These are phyloP conservation scores for Euproctis similis DNA, from an alignment of 2,888 invertebrate genomes.

Conservation along the genomic window DNA sequence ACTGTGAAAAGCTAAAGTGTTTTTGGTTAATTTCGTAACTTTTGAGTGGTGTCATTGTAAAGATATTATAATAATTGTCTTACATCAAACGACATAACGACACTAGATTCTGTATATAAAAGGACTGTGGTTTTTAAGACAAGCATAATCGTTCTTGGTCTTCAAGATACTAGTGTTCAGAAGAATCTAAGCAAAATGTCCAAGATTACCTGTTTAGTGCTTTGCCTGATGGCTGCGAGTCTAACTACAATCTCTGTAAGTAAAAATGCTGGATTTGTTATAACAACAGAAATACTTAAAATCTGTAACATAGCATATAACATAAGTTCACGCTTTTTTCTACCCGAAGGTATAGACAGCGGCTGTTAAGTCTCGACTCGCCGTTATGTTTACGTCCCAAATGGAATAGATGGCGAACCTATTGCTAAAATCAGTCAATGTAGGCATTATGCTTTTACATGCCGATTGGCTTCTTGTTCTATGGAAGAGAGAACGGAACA, in stretches of 20 bases:
- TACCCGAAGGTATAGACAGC: no score
- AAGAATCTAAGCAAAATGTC: conserved; percentile 12
- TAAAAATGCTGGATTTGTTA: no score
- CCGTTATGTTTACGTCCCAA: no score
- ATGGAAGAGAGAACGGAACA: no score
- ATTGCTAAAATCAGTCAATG: no score
- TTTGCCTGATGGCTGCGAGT: conserved; percentile 18
- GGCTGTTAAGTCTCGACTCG: no score
- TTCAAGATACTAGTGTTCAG: conserved; percentile 6
- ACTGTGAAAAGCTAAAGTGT: background rate
- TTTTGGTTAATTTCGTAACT: conserved; percentile 10
- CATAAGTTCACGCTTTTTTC: no score
- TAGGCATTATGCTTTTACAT: no score
- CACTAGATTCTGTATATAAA: conserved; percentile 16
- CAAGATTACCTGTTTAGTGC: conserved; percentile 13
- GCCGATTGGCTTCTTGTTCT: no score
- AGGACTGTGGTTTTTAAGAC: conserved; percentile 5
- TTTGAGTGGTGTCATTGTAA: conserved; percentile 13
- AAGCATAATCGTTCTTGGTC: conserved; percentile 10
- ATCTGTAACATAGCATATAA: no score
- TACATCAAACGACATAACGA: conserved; percentile 14
- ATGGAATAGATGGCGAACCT: no score
- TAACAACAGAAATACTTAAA: no score
- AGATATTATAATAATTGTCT: conserved; percentile 21
- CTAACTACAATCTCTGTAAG: conserved; percentile 17